Base-by-base conservation (phyloP, 1,140 invertebrate species). In the Procambarus virginalis region DNA sequence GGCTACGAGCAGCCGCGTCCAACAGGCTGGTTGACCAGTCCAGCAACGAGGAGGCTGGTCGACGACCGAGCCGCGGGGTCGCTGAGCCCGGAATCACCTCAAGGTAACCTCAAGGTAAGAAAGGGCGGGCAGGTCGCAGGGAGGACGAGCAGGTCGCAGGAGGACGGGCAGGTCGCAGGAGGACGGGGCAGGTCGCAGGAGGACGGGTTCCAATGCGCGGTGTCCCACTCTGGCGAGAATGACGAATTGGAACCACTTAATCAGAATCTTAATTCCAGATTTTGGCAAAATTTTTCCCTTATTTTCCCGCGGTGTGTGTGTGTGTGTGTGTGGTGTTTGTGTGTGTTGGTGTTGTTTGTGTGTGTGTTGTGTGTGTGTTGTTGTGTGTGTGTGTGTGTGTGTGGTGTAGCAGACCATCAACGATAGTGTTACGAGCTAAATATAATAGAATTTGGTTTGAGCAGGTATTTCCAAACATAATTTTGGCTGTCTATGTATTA, bases 61-160 rank as follows among this genome's bases (percentile, higher is more conserved):
- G n/a, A n/a, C n/a, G n/a, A 0, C 0, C 8, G 0, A 0, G 51
- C 51, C 5, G 10, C 51, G 2, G 51, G 9, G n/a, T n/a, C n/a
- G n/a, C n/a, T n/a, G n/a, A n/a, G n/a, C n/a, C n/a, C n/a, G n/a
- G n/a, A n/a, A n/a, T n/a, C n/a, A n/a, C n/a, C n/a, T n/a, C n/a
- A n/a, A n/a, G n/a, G n/a, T n/a, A n/a, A n/a, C n/a, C n/a, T n/a
- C n/a, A n/a, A n/a, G n/a, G n/a, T n/a, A n/a, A n/a, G n/a, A n/a
- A n/a, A 3, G 78, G 78, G 10, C 2, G 58, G 20, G 49, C 81
- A 14, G 0, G 34, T 3, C 34, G 64, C 20, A 55, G 17, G 12
- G 51, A 34, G 34, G n/a, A 14, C 12, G 22, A 17, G 34, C 51
- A 55, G 8, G 51, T 1, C 1, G 51, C 51, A 55, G 46, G 8